Percentiles rank a stretch among this genome's conserved stretches.
Evolutionary conservation across 1,140 invertebrate species (phyloP).

Genomic region (Apocrypta bakeri): DNA sequence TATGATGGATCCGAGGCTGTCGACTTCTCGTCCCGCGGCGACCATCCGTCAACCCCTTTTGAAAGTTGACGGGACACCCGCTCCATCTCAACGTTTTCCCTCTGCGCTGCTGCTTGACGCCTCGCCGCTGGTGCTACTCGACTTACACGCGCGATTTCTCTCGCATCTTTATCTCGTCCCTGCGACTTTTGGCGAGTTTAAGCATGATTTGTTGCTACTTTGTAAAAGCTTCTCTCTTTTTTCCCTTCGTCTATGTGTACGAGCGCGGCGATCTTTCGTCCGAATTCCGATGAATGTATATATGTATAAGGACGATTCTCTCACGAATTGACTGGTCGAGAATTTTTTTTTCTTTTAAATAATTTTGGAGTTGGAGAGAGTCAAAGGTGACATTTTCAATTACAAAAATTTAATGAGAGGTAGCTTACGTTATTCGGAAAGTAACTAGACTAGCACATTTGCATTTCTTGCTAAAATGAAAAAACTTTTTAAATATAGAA

Average conservation of each 20-base stretch:
- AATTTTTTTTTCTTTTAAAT: no score
- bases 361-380: no score
- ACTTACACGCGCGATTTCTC: constrained; percentile 42
- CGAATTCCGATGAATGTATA: no score
- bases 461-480: no score
- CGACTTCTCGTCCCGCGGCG: constrained; percentile 70
- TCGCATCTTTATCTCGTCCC: constrained; percentile 28
- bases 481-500: no score
- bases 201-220: constrained; percentile 44
- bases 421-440: no score
- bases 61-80: constrained; percentile 64
- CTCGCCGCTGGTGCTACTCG: background rate
- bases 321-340: no score
- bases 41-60: constrained; percentile 71
- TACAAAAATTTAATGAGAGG: no score
- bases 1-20: constrained; percentile 69
- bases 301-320: no score
- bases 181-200: constrained; percentile 12
- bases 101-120: background rate
- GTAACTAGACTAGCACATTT: no score
- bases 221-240: constrained; percentile 16
- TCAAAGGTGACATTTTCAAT: no score
- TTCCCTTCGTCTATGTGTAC: background rate
- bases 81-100: constrained; percentile 32
- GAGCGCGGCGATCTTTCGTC: no score